Evolutionary conservation across 2,113 vertebrate genomes (phyloP), one percentile per base, ranked within the genome.

Genomic region (Hippocampus abdominalis): DNA sequence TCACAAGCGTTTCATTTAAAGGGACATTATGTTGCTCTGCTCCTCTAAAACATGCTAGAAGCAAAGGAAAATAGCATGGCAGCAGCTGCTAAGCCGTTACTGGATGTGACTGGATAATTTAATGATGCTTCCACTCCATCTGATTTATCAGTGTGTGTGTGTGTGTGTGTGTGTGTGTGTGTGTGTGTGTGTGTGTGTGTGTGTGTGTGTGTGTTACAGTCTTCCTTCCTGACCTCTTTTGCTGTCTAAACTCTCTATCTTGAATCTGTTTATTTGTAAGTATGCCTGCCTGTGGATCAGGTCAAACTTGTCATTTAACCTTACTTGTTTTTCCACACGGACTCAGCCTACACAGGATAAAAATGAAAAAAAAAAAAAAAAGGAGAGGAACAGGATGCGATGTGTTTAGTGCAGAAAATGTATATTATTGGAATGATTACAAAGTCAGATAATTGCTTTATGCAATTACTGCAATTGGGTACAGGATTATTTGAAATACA

Each of bases 181-280:
- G 46, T 64, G 44, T 64, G 63, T 42, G 46, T 46, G 39, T 44
- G 40, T 64, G 63, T 64, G 46, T 64, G 44, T 64, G 63, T 42
- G 46, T 46, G 39, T 44, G 40, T 64, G 62, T 64, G 44, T 64
- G 44, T 64, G 27, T 64, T 64, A 64, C 63, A 46, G 39, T 25
- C n/a, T 46, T 46, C n/a, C 63, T 64, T 64, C 63, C 63, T 44
- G 63, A 48, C 63, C 40, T 64, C 42, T 27, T 29, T 64, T 44
- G 23, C n/a, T 18, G n/a, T 44, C 63, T 25, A 44, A 64, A 44
- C 46, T 32, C 29, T 51, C 16, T 13, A 27, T 23, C 18, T 66
- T 32, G n/a, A 29, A 49, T 51, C 48, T 53, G 46, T 67, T 67
- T 67, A 53, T 67, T 67, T 67, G 20, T 8, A 42, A 64, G 23